Base-by-base conservation (phyloP, 1,140 invertebrate species). In the Bombus fervidus region DNA sequence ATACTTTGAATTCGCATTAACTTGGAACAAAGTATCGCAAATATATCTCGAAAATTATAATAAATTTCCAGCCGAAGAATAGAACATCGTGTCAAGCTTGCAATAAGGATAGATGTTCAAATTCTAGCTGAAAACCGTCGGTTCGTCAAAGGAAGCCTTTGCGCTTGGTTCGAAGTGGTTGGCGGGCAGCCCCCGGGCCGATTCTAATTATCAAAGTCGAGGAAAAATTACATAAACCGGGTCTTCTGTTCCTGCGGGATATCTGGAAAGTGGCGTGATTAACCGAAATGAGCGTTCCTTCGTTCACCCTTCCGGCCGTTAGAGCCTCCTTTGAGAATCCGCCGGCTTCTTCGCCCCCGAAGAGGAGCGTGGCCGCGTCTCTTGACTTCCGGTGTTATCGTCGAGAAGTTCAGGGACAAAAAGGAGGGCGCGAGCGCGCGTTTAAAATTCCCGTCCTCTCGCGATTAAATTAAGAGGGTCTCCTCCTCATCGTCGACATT, bases 141-240 rank as follows among this genome's bases (percentile, higher is more conserved):
- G 37, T n/a, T 15, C 25, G 31, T 66, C 18, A 47, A 47, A 53
- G 72, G 31, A 15, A 39, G 25, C 12, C n/a, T 59, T 43, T 68
- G 69, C 34, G 3, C 25, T 18, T 10, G 1, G 43, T 1, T 47
- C 13, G 41, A 43, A 73, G 72, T 39, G 74, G 82, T 41, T 37
- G 1, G 43, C 43, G 68, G 69, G 53, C 37, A 69, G 59, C 59
- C 73, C 71, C 13, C 57, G 66, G 68, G 73, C 74, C 79, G 79
- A 87, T 88, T 87, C 81, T 88, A 92, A 91, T 90, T 90, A 77
- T 83, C 73, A 74, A 84, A 92, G 83, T 87, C 72, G 72, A 85
- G 86, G 92, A 80, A 79, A 92, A 92, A 92, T 91, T 89, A 91
- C 88, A 91, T 91, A 90, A 93, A 91, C 84, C 86, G 72, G 28